These are phyloP conservation scores for Notospermus geniculatus DNA, from an alignment of 1,140 invertebrate species.

Conservation along the genomic window DNA sequence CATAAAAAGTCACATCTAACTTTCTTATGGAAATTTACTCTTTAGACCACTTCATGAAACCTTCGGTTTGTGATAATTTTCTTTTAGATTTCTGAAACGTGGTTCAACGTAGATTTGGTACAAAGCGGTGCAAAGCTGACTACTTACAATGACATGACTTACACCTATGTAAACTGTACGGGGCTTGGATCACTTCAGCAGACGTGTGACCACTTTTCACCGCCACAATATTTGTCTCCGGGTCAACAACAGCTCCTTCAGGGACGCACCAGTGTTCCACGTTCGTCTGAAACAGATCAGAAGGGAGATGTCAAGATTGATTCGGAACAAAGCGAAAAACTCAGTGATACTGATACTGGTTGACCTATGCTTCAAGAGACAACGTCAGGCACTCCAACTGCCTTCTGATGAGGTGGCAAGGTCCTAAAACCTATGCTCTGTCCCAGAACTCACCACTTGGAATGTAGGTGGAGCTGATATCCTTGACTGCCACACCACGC, in stretches of 20 bases:
- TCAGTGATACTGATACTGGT: background rate
- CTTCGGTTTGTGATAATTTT: no score
- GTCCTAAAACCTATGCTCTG: background rate
- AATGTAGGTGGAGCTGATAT: conserved; percentile 32
- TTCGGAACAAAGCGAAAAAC: background rate
- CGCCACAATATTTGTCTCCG: conserved; percentile 28
- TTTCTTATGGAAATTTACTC: no score
- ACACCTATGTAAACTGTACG: conserved; percentile 42
- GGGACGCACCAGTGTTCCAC: conserved; percentile 46
- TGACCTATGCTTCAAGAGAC: background rate
- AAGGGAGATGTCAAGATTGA: no score
- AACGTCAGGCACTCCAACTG: background rate
- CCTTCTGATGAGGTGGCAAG: background rate
- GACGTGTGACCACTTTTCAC: conserved; percentile 28
- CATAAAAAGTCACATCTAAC: no score
- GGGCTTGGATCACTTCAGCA: conserved; percentile 38
- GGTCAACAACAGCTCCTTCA: conserved; percentile 33
- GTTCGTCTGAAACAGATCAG: conserved; percentile 30
- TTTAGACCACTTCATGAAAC: no score
- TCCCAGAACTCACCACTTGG: conserved; percentile 30
- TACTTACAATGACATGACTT: conserved; percentile 13
- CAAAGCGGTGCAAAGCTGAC: no score
- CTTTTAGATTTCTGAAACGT: no score
- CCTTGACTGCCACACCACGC: conserved; percentile 47
- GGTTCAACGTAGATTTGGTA: no score